phyloP scores from a whole-genome alignment of 2,797 vertebrate genomes.

The Chelmon rostratus region DNA sequence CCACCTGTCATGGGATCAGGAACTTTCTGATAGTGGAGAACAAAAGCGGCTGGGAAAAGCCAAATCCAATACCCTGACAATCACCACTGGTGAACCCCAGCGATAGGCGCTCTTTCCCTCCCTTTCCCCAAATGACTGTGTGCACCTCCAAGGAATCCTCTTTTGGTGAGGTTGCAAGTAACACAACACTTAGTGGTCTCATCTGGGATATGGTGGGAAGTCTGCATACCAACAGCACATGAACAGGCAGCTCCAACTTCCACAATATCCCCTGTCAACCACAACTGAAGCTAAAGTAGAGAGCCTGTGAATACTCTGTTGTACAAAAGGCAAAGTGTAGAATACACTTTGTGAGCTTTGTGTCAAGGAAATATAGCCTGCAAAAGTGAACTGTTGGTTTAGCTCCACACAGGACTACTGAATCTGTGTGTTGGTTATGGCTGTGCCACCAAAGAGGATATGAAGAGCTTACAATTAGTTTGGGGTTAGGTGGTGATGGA shows the following conservation, averaged over 20 bases:
- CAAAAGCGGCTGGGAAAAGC: slow-evolving; percentile 37
- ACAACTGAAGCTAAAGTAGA: slow-evolving; percentile 4
- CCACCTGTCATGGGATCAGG: slow-evolving; percentile 51
- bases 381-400: background rate
- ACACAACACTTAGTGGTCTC: background rate
- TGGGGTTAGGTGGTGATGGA: background rate
- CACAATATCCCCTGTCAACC: background rate
- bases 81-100: slow-evolving; percentile 4
- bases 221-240: background rate
- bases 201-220: background rate
- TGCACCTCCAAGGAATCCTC: background rate
- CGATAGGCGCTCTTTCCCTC: background rate
- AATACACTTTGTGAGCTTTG: background rate
- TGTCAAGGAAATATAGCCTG: background rate
- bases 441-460: background rate
- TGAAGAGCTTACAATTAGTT: background rate
- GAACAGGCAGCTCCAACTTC: slow-evolving; percentile 11
- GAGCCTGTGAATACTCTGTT: background rate
- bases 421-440: background rate
- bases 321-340: slow-evolving; percentile 5
- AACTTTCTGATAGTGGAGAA: slow-evolving; percentile 25
- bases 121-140: slow-evolving; percentile 13
- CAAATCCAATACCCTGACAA: slow-evolving; percentile 32
- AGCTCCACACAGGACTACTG: background rate
- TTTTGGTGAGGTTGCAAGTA: background rate